Conservation (phyloP, 2,113 vertebrate genomes). For the Anseranas semipalmata region DNA sequence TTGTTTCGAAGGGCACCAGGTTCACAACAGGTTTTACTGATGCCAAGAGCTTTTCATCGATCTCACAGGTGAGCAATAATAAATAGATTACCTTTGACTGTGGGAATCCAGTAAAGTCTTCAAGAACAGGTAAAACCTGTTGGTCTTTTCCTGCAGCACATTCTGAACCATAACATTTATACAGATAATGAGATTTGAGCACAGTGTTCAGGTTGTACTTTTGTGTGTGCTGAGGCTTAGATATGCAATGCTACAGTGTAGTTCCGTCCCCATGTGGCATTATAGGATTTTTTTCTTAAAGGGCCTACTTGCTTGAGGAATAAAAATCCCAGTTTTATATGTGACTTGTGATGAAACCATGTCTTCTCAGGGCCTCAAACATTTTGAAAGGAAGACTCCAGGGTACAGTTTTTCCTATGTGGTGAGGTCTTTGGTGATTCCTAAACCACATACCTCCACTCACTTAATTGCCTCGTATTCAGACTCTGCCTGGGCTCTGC, state of each 20-base stretch:
- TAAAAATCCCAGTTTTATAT: neutral
- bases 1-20: neutral
- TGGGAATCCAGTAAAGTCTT: neutral
- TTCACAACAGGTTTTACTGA: neutral
- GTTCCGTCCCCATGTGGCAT: neutral
- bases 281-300: neutral
- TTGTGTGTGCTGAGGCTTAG: neutral
- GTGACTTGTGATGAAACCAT: accelerated
- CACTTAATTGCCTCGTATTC: neutral
- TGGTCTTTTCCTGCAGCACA: neutral
- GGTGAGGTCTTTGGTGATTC: neutral
- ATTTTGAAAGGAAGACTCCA: neutral
- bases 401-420: neutral
- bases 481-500: neutral
- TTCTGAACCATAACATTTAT: neutral
- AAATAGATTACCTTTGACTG: neutral
- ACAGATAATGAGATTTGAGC: neutral
- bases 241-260: neutral
- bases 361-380: neutral
- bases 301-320: neutral
- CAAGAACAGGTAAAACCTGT: constrained; percentile 43
- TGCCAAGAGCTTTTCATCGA: neutral
- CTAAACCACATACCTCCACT: neutral
- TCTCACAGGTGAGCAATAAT: constrained; percentile 7
- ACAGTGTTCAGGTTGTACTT: neutral